Evolutionary conservation across 2,888 invertebrate genomes (phyloP).

Genomic region (Drosophila pseudotalamancana): DNA sequence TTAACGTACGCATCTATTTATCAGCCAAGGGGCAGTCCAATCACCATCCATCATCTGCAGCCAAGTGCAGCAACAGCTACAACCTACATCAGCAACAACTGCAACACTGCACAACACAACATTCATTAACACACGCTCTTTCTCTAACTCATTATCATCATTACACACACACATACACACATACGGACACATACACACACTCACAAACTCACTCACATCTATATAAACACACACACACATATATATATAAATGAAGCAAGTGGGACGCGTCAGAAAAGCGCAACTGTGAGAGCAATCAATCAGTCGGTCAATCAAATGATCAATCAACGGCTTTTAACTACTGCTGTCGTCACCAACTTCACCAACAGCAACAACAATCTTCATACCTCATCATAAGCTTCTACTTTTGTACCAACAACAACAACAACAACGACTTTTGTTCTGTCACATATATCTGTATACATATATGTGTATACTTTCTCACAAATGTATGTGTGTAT

Average conservation of each 20-base stretch:
- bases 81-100: constrained; percentile 26
- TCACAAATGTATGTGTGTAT: too few species aligned
- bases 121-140: constrained; percentile 1
- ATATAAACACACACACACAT: constrained; percentile 1
- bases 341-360: constrained; percentile 40
- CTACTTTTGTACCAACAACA: constrained; percentile 41
- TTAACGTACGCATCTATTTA: constrained; percentile 15
- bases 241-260: constrained; percentile 14
- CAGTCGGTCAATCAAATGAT: constrained; percentile 19
- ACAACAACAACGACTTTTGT: constrained; percentile 26
- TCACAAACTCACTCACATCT: constrained; percentile 13
- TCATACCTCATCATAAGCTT: constrained; percentile 51
- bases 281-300: constrained; percentile 19
- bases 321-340: constrained; percentile 23
- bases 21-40: constrained; percentile 15
- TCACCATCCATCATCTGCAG: constrained; percentile 22
- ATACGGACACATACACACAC: neutral
- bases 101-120: constrained; percentile 18
- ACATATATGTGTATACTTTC: too few species aligned
- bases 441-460: constrained; percentile 35
- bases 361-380: constrained; percentile 41
- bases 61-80: constrained; percentile 16
- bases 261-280: constrained; percentile 16
- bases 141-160: constrained; percentile 23
- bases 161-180: constrained; percentile 9